These are phyloP conservation scores for Spilosoma lubricipeda DNA, from an alignment of 2,888 invertebrate genomes.

Conservation along the genomic window DNA sequence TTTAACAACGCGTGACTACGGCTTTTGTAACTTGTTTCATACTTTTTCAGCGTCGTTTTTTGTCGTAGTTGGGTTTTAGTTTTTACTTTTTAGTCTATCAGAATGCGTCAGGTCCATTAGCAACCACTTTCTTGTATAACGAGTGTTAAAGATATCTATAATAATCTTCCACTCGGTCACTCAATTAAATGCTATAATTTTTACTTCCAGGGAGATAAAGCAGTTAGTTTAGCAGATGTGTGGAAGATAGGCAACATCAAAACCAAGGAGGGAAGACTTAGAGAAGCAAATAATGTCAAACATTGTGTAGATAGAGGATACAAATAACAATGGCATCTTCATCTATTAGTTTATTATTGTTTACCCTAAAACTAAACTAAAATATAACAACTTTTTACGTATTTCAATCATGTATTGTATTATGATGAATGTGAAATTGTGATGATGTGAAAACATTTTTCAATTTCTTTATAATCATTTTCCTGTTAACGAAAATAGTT, in stretches of 20 bases:
- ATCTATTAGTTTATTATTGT: background rate
- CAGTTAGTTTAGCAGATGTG: constrained; percentile 87
- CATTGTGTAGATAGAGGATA: constrained; percentile 88
- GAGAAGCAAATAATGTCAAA: constrained; percentile 88
- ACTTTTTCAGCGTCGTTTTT: too few relatives aligned
- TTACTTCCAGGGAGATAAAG: constrained; percentile 80
- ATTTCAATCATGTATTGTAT: too few relatives aligned
- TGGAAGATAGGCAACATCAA: constrained; percentile 88
- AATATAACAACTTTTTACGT: too few relatives aligned
- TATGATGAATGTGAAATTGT: background rate
- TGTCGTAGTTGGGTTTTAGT: too few relatives aligned
- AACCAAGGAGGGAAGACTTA: constrained; percentile 85
- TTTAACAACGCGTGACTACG: too few relatives aligned
- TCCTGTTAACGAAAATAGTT: too few relatives aligned
- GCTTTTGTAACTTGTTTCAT: too few relatives aligned
- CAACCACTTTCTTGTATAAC: background rate
- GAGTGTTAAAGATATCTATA: background rate
- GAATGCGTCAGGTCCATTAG: background rate
- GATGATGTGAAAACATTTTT: background rate
- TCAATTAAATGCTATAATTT: too few relatives aligned
- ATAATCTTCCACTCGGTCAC: too few relatives aligned
- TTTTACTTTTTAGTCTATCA: too few relatives aligned
- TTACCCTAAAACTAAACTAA: background rate
- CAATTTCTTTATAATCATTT: too few relatives aligned
- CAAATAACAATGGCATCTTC: constrained; percentile 62